A percentile compares a stretch with the other conserved stretches of the same genome.
Conservation (phyloP, 64 coral and sea anemone species). For the Montipora sp. region DNA sequence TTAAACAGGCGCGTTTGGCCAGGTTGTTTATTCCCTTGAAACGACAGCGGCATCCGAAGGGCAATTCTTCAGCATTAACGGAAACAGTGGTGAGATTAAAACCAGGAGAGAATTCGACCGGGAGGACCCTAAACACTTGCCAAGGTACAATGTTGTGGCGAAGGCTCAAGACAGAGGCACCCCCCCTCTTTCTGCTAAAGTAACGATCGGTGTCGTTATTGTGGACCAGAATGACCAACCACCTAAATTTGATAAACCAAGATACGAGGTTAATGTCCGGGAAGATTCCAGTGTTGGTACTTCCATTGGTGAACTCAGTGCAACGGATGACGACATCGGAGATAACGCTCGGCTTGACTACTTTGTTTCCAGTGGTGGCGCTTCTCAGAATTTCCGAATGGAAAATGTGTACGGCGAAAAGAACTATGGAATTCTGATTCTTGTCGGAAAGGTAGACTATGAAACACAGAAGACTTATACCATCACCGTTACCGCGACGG, state of each 20-base stretch:
- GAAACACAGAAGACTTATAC: constrained; percentile 22
- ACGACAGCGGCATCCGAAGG: neutral
- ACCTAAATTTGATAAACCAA: constrained; percentile 21
- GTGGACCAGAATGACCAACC: constrained; percentile 73
- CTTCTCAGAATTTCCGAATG: constrained; percentile 35
- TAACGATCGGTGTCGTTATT: neutral
- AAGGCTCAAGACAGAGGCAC: constrained; percentile 52
- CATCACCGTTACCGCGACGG: constrained; percentile 60
- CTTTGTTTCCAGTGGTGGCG: constrained; percentile 58
- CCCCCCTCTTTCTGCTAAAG: neutral
- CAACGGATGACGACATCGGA: constrained; percentile 55
- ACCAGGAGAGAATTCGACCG: constrained; percentile 58
- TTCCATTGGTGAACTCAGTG: constrained; percentile 28
- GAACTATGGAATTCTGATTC: constrained; percentile 26
- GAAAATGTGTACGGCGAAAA: neutral
- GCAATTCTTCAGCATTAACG: constrained; percentile 58
- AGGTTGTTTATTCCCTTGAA: constrained; percentile 30
- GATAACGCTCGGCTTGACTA: constrained; percentile 58
- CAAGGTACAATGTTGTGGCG: constrained; percentile 22
- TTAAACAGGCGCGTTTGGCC: neutral
- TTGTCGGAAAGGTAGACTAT: constrained; percentile 64
- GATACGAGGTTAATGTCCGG: neutral
- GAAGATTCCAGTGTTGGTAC: constrained; percentile 47
- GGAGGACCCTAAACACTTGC: constrained; percentile 3
- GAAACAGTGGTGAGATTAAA: constrained; percentile 45